A percentile compares a stretch with the other conserved stretches of the same genome.
phyloP scores from a whole-genome alignment of 2,888 invertebrate genomes.

The Cerceris ruficornis region DNA sequence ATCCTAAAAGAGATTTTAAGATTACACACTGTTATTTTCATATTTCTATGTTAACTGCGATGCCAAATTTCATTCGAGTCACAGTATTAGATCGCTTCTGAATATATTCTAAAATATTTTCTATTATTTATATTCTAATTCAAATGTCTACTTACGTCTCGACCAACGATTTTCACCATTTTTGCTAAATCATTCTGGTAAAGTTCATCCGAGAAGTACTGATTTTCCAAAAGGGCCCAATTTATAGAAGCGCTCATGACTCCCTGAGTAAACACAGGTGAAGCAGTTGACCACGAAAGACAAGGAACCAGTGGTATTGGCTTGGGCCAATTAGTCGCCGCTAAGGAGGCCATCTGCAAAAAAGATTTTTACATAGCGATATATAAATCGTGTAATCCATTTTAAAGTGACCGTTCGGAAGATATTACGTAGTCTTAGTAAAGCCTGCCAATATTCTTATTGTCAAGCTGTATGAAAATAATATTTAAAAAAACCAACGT shows the following conservation, averaged over 20 bases:
- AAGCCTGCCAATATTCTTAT: background rate
- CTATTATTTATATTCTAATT: too few relatives aligned
- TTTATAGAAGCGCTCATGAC: constrained; percentile 97
- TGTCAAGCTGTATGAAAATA: background rate
- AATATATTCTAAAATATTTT: background rate
- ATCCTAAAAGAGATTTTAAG: constrained; percentile 72
- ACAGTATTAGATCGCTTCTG: background rate
- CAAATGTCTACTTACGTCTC: constrained; percentile 81
- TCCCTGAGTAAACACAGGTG: constrained; percentile 97
- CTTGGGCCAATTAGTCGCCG: constrained; percentile 97
- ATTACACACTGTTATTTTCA: too few relatives aligned
- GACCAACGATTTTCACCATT: constrained; percentile 91
- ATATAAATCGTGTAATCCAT: constrained; percentile 8
- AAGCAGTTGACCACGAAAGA: constrained; percentile 98
- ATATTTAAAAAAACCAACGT: constrained; percentile 86
- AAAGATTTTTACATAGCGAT: constrained; percentile 48
- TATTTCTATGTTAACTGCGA: too few relatives aligned
- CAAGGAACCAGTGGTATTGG: constrained; percentile 97
- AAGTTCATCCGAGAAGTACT: constrained; percentile 91
- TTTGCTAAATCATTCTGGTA: constrained; percentile 93
- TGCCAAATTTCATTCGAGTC: too few relatives aligned
- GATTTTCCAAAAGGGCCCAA: constrained; percentile 94
- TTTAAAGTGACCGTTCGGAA: background rate
- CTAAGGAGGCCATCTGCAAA: constrained; percentile 97
- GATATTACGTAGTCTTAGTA: too few relatives aligned